Percentiles rank a stretch among this genome's conserved stretches.
These are phyloP conservation scores for Micrasema longulum DNA, from an alignment of 1,140 invertebrate genomes.

Conservation along the genomic window DNA sequence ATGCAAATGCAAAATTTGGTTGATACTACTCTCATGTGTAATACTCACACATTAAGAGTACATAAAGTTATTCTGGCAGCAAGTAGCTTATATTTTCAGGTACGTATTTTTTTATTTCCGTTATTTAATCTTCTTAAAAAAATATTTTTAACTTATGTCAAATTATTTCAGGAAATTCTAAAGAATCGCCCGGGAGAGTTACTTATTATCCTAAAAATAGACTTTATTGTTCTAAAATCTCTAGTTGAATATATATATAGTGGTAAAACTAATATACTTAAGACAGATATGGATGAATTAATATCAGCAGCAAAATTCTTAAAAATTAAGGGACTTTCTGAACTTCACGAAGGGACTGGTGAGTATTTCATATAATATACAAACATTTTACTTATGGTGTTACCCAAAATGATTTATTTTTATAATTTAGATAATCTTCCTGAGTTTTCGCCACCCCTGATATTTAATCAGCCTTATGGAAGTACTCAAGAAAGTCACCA, in stretches of 20 bases:
- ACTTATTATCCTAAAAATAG: slow-evolving; percentile 38
- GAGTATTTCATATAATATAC: not conserved
- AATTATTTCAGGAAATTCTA: slow-evolving; percentile 41
- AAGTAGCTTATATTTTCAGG: slow-evolving; percentile 55
- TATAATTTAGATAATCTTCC: slow-evolving; percentile 55
- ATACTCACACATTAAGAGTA: slow-evolving; percentile 71
- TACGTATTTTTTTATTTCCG: slow-evolving; percentile 22
- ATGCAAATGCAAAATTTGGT: slow-evolving; percentile 72
- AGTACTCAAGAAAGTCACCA: slow-evolving; percentile 28
- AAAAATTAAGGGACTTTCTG: slow-evolving; percentile 45
- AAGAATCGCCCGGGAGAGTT: slow-evolving; percentile 36
- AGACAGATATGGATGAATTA: slow-evolving; percentile 39
- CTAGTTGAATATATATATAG: slow-evolving; percentile 50
- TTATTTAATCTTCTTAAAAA: not conserved
- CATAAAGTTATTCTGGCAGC: slow-evolving; percentile 74
- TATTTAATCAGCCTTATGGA: slow-evolving; percentile 57
- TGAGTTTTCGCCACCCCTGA: slow-evolving; percentile 62
- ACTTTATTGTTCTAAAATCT: slow-evolving; percentile 40
- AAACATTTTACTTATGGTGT: not conserved
- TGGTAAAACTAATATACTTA: slow-evolving; percentile 44
- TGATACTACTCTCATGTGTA: slow-evolving; percentile 73
- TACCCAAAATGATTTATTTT: not conserved
- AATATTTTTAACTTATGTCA: no score
- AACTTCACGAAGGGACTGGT: slow-evolving; percentile 30
- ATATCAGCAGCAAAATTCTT: slow-evolving; percentile 49